These are phyloP conservation scores for Poecile atricapillus DNA, from an alignment of 2,113 vertebrate species.

Conservation along the genomic window DNA sequence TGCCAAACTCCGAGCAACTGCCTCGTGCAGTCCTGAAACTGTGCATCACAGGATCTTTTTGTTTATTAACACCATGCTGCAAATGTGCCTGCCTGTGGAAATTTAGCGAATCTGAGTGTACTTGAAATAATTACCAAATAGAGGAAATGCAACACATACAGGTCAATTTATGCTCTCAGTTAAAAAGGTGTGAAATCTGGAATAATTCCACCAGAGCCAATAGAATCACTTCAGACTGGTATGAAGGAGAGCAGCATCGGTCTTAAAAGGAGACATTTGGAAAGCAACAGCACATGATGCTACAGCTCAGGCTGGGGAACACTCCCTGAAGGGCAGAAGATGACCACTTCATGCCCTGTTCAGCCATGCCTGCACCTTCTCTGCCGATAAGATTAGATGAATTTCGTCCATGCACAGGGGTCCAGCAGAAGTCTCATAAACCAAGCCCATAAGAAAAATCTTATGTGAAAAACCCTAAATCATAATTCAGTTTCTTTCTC, in stretches of 20 bases:
- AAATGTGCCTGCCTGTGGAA: constrained; percentile 49
- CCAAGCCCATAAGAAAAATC: not conserved
- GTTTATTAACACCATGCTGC: constrained; percentile 61
- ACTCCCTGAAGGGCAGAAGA: not conserved
- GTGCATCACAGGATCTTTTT: constrained; percentile 39
- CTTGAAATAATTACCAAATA: constrained; percentile 57
- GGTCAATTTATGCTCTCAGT: constrained; percentile 63
- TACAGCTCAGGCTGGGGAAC: not conserved
- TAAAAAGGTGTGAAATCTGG: constrained; percentile 66
- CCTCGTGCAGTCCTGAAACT: constrained; percentile 29
- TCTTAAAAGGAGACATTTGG: not conserved
- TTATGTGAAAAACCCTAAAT: not conserved
- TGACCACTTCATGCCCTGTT: not conserved
- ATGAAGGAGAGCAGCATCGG: not conserved
- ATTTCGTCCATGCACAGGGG: not conserved
- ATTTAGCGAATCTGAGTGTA: not conserved
- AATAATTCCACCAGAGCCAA: constrained; percentile 57
- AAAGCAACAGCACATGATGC: not conserved
- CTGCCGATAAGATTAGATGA: fast-evolving
- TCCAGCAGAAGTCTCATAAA: not conserved
- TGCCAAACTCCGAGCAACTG: constrained; percentile 28
- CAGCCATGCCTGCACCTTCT: not conserved
- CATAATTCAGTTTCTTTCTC: not conserved
- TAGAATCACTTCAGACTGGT: constrained; percentile 23
- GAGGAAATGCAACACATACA: constrained; percentile 64